Conservation (phyloP, 2,888 invertebrate species). For the Polydrusus pterygomalis region DNA sequence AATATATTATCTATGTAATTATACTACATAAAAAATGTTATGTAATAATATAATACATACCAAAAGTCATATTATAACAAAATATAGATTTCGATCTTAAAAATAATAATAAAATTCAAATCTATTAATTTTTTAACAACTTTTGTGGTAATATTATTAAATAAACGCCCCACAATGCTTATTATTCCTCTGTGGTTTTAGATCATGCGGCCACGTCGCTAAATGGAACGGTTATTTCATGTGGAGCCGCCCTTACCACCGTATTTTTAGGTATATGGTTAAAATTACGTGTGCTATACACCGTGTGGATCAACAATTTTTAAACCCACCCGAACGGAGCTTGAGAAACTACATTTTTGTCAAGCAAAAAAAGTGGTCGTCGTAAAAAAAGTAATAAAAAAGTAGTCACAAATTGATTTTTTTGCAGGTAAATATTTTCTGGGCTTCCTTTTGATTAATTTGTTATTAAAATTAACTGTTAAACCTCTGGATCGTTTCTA, state of each 20-base stretch:
- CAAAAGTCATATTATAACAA: no score
- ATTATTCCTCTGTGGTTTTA: no score
- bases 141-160: no score
- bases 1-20: no score
- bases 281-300: neutral
- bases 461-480: neutral
- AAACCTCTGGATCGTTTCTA: neutral
- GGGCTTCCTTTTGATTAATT: constrained; percentile 19
- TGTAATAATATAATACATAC: no score
- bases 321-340: neutral
- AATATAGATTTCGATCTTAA: no score
- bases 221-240: no score
- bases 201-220: no score
- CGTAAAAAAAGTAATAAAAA: constrained; percentile 14
- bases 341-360: neutral
- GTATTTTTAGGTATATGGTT: neutral
- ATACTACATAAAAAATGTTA: no score
- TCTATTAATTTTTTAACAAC: no score
- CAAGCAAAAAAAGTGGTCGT: constrained; percentile 6
- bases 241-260: neutral
- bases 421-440: constrained; percentile 24
- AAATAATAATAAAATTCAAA: no score
- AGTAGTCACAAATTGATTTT: constrained; percentile 4
- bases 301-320: neutral
- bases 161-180: no score